Percentiles rank a stretch among this genome's conserved stretches.
These are phyloP conservation scores for Lepidurus packardi DNA, from an alignment of 1,140 invertebrate species.

Conservation along the genomic window DNA sequence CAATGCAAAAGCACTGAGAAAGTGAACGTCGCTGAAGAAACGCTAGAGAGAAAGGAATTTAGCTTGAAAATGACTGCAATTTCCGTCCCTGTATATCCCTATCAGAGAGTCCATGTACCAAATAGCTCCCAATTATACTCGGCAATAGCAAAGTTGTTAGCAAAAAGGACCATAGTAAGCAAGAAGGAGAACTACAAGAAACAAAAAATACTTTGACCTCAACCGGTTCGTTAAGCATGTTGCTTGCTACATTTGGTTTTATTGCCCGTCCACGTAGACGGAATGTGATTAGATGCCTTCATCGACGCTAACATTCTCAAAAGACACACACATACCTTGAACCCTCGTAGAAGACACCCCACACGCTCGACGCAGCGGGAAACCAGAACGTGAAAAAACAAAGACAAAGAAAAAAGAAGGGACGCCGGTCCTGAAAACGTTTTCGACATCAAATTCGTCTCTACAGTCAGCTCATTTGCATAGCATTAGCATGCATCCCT, in stretches of 20 bases:
- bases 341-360: background rate
- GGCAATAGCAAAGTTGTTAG: background rate
- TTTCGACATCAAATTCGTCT: background rate
- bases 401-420: background rate
- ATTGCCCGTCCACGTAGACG: background rate
- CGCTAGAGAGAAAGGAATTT: background rate
- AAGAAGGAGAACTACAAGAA: background rate
- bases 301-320: background rate
- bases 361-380: background rate
- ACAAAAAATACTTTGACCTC: background rate
- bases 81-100: background rate
- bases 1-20: no score
- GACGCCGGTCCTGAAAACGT: background rate
- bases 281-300: background rate
- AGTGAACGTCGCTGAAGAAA: background rate
- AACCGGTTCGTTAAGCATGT: constrained; percentile 17
- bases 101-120: background rate
- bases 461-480: background rate
- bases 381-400: background rate
- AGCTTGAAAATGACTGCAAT: background rate
- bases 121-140: background rate
- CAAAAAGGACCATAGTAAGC: background rate
- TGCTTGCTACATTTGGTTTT: background rate
- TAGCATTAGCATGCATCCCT: background rate
- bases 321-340: background rate